Percentiles rank a stretch among this genome's conserved stretches.
These are phyloP conservation scores for Chaetodon auriga DNA, from an alignment of 2,113 vertebrate genomes.

Conservation along the genomic window DNA sequence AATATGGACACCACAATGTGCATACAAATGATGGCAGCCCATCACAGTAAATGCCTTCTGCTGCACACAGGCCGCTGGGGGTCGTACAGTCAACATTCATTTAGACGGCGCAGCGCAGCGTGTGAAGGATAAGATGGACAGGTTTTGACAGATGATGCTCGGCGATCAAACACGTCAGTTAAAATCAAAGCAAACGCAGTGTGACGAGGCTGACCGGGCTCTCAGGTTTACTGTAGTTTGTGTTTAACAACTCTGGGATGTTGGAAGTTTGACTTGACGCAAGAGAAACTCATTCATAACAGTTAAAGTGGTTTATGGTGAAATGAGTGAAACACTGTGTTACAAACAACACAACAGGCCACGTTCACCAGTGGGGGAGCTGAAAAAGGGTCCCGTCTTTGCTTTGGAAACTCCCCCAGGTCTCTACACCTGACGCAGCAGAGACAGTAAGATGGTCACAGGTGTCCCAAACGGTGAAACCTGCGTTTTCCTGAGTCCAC, in stretches of 20 bases:
- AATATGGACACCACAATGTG: conserved; percentile 22
- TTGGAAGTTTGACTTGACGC: not conserved
- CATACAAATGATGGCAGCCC: conserved; percentile 35
- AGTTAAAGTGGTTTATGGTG: too few species aligned
- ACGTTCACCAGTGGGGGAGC: not conserved
- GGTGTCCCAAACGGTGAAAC: not conserved
- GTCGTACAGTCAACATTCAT: not conserved
- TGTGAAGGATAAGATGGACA: conserved; percentile 6
- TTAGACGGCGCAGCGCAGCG: conserved; percentile 23
- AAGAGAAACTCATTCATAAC: not conserved
- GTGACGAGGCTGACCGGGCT: conserved; percentile 2
- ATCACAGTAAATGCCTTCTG: conserved; percentile 28
- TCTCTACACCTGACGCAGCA: not conserved
- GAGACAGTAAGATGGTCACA: too few species aligned
- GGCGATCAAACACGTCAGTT: conserved; percentile 15
- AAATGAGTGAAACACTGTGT: not conserved
- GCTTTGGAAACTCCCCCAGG: not conserved
- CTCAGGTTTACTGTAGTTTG: not conserved
- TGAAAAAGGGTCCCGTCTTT: not conserved
- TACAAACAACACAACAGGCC: too few species aligned
- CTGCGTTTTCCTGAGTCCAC: too few species aligned
- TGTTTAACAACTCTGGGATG: not conserved
- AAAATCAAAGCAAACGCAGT: conserved; percentile 10
- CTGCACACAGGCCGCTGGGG: not conserved
- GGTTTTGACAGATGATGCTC: conserved; percentile 47